Evolutionary conservation across 2,797 vertebrate genomes (phyloP).

Genomic region (Trematomus bernacchii): DNA sequence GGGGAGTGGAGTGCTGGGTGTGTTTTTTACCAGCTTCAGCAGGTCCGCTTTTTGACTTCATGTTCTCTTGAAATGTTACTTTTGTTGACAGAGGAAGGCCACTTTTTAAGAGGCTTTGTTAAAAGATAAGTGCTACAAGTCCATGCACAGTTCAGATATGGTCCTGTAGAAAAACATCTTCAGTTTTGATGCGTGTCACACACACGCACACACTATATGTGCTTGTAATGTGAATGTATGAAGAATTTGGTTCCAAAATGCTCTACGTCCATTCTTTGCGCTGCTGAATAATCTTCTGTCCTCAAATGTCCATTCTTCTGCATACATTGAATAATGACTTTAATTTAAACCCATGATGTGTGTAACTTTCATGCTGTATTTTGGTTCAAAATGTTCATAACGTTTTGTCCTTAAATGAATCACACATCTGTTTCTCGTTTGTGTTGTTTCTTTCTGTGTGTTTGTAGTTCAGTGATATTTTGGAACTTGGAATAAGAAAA

Average conservation of each 20-base stretch:
- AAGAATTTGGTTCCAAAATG: conserved; percentile 30
- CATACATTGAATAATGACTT: conserved; percentile 6
- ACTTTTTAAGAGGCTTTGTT: conserved; percentile 53
- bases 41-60: conserved; percentile 32
- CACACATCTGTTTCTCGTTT: conserved; percentile 17
- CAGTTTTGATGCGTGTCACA: conserved; percentile 2
- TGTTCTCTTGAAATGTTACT: conserved; percentile 44
- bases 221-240: conserved; percentile 15
- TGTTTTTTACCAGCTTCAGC: conserved; percentile 41
- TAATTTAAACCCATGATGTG: conserved; percentile 7
- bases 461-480: conserved; percentile 29
- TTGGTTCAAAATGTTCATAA: conserved; percentile 16
- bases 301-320: conserved; percentile 13
- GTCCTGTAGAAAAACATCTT: conserved; percentile 29
- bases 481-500: conserved; percentile 18
- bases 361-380: conserved; percentile 13
- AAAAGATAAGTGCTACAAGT: conserved; percentile 32
- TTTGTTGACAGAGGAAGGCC: conserved; percentile 40
- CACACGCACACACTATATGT: background rate
- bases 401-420: conserved; percentile 34
- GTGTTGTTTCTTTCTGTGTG: conserved; percentile 34
- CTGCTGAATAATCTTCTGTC: conserved; percentile 20
- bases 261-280: background rate
- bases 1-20: conserved; percentile 36
- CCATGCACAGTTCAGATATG: conserved; percentile 28